These are phyloP conservation scores for Gnathonemus echidnorhynchus DNA, from an alignment of 2,113 vertebrate species.

Conservation along the genomic window DNA sequence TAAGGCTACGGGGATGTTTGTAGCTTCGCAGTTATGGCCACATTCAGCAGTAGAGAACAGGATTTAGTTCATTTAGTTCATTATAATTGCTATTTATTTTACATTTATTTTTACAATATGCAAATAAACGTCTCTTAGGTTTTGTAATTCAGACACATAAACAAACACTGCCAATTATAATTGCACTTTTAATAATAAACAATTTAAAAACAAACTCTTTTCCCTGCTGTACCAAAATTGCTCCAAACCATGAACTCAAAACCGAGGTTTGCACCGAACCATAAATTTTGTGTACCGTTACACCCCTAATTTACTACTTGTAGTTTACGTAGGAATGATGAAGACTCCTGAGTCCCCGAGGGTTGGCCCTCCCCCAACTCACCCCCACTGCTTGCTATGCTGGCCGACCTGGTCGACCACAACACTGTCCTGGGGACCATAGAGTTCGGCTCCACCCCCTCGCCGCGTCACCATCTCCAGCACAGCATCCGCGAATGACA, in stretches of 20 bases:
- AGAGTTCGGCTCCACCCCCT: conserved; percentile 33
- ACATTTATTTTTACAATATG: neutral
- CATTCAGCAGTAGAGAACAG: neutral
- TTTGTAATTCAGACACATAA: neutral
- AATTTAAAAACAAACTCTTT: neutral
- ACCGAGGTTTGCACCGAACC: neutral
- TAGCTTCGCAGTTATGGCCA: neutral
- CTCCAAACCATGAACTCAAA: neutral
- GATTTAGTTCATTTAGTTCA: neutral
- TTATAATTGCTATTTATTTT: neutral
- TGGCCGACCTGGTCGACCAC: conserved; percentile 95
- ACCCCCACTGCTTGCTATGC: conserved; percentile 94
- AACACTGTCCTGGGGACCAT: conserved; percentile 72
- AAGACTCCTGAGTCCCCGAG: neutral
- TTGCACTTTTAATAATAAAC: neutral
- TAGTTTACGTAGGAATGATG: neutral
- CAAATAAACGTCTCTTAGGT: neutral
- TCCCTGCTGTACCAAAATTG: neutral
- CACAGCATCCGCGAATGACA: conserved; percentile 78
- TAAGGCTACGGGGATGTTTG: neutral
- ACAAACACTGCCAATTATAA: neutral
- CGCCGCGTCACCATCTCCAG: conserved; percentile 72
- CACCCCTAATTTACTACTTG: neutral
- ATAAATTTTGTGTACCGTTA: neutral
- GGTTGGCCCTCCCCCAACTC: conserved; percentile 20